These are phyloP conservation scores for Triplophysa siluroides DNA, from an alignment of 2,113 vertebrate genomes.

Conservation along the genomic window DNA sequence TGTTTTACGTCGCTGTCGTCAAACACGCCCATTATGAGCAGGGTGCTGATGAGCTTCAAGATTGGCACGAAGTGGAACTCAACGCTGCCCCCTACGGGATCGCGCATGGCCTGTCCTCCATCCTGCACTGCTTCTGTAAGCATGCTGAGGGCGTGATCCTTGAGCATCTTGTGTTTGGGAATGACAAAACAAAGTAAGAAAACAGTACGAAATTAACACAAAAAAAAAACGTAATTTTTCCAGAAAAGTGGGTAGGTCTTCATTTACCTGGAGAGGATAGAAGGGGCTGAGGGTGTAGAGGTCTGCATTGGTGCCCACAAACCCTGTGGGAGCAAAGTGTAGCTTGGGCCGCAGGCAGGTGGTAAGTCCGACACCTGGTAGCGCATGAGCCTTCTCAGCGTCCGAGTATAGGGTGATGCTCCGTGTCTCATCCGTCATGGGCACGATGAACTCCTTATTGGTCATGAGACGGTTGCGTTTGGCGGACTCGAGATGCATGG, in stretches of 20 bases:
- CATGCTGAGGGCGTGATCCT: constrained; percentile 88
- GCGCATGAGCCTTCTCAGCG: constrained; percentile 65
- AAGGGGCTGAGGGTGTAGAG: constrained; percentile 82
- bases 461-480: constrained; percentile 88
- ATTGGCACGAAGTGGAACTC: constrained; percentile 94
- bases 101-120: constrained; percentile 86
- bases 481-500: constrained; percentile 93
- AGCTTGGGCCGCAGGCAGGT: constrained; percentile 86
- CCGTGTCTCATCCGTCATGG: constrained; percentile 85
- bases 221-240: background rate
- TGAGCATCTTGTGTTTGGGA: constrained; percentile 72
- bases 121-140: constrained; percentile 89
- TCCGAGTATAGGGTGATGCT: constrained; percentile 80
- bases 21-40: constrained; percentile 91
- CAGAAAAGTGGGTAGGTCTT: too few species aligned
- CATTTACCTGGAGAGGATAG: constrained; percentile 79
- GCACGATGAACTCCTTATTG: constrained; percentile 91
- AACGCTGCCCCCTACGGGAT: constrained; percentile 91
- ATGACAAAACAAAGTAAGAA: background rate
- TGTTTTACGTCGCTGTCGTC: constrained; percentile 83
- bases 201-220: background rate
- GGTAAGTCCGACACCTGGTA: constrained; percentile 85
- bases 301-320: constrained; percentile 74
- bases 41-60: constrained; percentile 88
- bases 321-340: constrained; percentile 83